Percentiles rank a stretch among this genome's conserved stretches.
These are phyloP conservation scores for Cremastinae sp. DNA, from an alignment of 2,888 invertebrate species.

Conservation along the genomic window DNA sequence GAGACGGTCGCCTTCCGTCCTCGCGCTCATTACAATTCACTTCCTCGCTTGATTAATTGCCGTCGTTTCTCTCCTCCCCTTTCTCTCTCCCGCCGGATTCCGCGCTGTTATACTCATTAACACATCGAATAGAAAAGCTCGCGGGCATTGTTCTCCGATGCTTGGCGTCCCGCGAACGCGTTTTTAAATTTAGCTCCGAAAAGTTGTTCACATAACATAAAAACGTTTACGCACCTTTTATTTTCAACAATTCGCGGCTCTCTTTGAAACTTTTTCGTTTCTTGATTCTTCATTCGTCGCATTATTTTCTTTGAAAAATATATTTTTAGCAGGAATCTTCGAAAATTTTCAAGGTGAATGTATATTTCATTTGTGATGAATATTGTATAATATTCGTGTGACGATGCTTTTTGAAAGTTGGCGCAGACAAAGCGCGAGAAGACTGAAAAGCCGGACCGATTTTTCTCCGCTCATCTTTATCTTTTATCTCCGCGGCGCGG, in stretches of 20 bases:
- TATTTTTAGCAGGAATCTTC: too few species aligned
- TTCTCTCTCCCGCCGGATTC: conserved; percentile 1
- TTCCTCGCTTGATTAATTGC: conserved; percentile 72
- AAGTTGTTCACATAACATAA: too few species aligned
- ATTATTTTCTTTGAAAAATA: too few species aligned
- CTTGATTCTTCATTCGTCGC: too few species aligned
- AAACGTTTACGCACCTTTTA: too few species aligned
- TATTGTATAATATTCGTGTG: conserved; percentile 26
- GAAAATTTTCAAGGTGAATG: too few species aligned
- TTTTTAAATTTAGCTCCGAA: too few species aligned
- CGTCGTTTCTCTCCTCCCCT: conserved; percentile 36
- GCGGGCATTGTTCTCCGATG: conserved; percentile 52
- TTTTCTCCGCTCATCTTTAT: conserved; percentile 63
- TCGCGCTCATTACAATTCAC: conserved; percentile 71
- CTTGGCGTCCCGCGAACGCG: conserved; percentile 35
- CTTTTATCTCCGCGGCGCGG: conserved; percentile 58
- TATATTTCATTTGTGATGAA: conserved; percentile 9
- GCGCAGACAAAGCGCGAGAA: conserved; percentile 22
- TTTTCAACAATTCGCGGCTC: too few species aligned
- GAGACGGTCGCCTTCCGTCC: conserved; percentile 66
- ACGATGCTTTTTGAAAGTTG: conserved; percentile 47
- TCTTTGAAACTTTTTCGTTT: too few species aligned
- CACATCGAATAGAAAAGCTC: conserved; percentile 55
- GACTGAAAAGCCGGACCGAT: conserved; percentile 39
- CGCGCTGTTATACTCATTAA: conserved; percentile 54